Evolutionary conservation across 2,113 vertebrate genomes (phyloP).

Genomic region (Zingel zingel): DNA sequence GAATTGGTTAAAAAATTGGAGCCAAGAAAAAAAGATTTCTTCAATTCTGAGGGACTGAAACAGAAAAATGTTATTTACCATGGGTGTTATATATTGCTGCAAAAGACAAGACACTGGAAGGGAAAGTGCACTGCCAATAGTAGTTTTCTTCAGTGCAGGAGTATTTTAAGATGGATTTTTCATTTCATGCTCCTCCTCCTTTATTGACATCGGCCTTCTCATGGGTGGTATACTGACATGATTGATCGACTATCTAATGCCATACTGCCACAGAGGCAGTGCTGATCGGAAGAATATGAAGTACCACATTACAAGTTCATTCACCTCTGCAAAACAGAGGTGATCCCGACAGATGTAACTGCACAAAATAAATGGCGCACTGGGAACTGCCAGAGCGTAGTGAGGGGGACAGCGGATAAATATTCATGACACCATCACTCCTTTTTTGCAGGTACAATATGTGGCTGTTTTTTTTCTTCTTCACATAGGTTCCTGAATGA

Average conservation of each 20-base stretch:
- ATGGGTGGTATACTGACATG: conserved; percentile 43
- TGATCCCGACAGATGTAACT: conserved; percentile 41
- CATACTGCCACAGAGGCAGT: conserved; percentile 24
- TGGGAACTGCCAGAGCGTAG: conserved; percentile 13
- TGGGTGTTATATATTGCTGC: background rate
- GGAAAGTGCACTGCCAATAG: background rate
- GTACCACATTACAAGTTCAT: conserved; percentile 56
- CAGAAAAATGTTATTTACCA: background rate
- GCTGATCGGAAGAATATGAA: conserved; percentile 47
- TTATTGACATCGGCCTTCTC: conserved; percentile 49
- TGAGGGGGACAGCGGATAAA: conserved; percentile 42
- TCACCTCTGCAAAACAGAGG: conserved; percentile 54
- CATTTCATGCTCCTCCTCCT: conserved; percentile 54
- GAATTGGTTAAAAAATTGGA: background rate
- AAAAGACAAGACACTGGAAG: background rate
- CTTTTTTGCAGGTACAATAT: conserved; percentile 46
- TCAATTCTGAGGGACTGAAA: background rate
- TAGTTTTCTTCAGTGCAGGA: background rate
- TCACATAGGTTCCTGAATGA: too few relatives aligned
- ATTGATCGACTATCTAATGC: conserved; percentile 60
- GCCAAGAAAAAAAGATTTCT: background rate
- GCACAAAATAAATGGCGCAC: conserved; percentile 57
- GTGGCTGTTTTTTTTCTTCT: background rate
- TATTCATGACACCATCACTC: conserved; percentile 61
- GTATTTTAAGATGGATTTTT: conserved; percentile 42